Base-by-base conservation (phyloP, 2,888 invertebrate genomes). In the Cremastobaeus sp. region DNA sequence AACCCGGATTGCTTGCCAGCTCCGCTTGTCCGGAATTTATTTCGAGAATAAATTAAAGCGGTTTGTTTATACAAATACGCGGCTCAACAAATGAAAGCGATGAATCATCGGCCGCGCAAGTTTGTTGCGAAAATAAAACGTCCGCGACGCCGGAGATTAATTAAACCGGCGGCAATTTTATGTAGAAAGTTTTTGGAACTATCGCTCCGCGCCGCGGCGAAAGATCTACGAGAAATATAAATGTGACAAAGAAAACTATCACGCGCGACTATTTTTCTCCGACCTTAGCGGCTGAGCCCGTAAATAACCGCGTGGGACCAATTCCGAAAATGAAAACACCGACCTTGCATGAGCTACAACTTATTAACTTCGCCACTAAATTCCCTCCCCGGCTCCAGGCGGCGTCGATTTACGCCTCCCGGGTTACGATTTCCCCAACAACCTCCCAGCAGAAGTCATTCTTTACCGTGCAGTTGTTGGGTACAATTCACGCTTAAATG, bases 251-350 rank as follows among this genome's bases (percentile, higher is more conserved):
- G 70, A 60, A 70, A 66, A 50, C 55, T 60, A 70, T 50, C 66
- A 59, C 50, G 59, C 48, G 48, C 11, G 34, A 48, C 57, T 35
- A 74, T 59, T 69, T 69, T 59, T 68, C 64, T 15, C 48, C 52
- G 35, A 52, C 50, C 68, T 50, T 52, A 54, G 57, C 43, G 18
- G 65, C 34, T 30, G 59, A 3, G 54, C 65, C 62, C 74, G 66
- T 74, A 74, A 74, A 70, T 74, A 74, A 70, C 30, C 65, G 43
- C 50, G 55, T 60, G 54, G 60, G 65, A 55, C 74, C 69, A 74
- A 69, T 74, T 65, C 60, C 69, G 69, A 74, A 74, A 74, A 70
- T 74, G 74, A 69, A 74, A 74, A 74, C 74, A 74, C 57, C 43
- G 64, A 47, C 45, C 55, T 45, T 55, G 72, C 68, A 41, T 50